phyloP scores from a whole-genome alignment of 2,888 invertebrate species.

The Scaptomyza polygonia region DNA sequence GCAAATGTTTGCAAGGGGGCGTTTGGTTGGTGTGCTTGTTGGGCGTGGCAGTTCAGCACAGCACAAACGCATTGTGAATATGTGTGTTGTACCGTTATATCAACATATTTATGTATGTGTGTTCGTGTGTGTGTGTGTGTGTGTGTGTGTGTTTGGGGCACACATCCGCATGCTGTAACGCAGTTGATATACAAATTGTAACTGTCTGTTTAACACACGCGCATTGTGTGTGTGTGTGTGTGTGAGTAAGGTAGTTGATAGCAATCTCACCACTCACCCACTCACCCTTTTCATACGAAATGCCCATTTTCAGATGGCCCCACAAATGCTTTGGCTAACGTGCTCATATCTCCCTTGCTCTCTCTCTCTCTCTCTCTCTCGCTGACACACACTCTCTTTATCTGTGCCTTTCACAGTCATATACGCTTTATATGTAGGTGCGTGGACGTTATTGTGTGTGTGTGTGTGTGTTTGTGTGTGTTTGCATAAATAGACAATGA shows the following conservation, averaged over 20 bases:
- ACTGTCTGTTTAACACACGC: constrained; percentile 72
- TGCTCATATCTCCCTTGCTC: constrained; percentile 56
- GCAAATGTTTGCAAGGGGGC: constrained; percentile 50
- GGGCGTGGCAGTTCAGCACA: constrained; percentile 34
- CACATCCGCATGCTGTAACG: constrained; percentile 22
- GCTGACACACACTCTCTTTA: neutral
- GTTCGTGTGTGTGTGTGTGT: too few relatives aligned
- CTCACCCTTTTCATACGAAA: constrained; percentile 7
- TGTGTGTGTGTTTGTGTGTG: constrained; percentile 61
- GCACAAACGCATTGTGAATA: constrained; percentile 59
- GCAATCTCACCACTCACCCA: neutral
- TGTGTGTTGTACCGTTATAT: constrained; percentile 60
- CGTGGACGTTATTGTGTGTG: constrained; percentile 23
- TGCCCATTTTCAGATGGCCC: constrained; percentile 42
- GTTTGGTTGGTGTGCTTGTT: constrained; percentile 14
- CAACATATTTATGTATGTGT: constrained; percentile 50
- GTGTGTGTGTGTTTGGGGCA: constrained; percentile 19
- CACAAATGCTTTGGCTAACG: constrained; percentile 66
- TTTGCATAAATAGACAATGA: constrained; percentile 79
- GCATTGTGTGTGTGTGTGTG: constrained; percentile 47
- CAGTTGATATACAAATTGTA: constrained; percentile 77
- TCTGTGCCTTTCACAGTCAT: constrained; percentile 4
- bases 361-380: neutral
- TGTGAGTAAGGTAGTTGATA: constrained; percentile 22
- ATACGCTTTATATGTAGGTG: constrained; percentile 4